phyloP scores from a whole-genome alignment of 2,113 vertebrate species.

The Pontoporia blainvillei region DNA sequence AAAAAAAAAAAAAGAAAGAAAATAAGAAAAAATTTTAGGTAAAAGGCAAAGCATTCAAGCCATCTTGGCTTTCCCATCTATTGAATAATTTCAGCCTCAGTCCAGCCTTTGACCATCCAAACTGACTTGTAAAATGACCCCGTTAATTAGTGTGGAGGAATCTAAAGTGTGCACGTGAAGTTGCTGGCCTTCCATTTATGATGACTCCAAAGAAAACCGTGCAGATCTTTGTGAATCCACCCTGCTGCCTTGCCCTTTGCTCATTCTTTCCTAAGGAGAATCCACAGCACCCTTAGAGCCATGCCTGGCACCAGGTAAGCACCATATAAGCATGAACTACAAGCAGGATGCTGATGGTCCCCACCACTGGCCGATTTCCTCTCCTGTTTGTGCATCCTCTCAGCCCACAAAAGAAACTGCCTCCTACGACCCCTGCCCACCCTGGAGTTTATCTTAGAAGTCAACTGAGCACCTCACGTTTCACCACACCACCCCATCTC shows the following conservation, averaged over 20 bases:
- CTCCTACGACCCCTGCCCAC: accelerated
- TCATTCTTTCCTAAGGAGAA: background rate
- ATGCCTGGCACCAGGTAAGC: background rate
- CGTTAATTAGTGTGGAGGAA: background rate
- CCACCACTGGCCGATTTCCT: background rate
- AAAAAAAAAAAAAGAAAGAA: too few relatives aligned
- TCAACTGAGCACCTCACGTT: background rate
- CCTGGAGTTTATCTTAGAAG: too few relatives aligned
- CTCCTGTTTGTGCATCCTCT: background rate
- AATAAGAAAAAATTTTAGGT: background rate
- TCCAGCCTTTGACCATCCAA: background rate
- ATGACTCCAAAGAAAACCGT: background rate
- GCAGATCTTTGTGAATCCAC: too few relatives aligned
- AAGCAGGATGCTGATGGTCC: background rate
- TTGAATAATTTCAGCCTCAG: background rate
- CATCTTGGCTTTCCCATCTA: background rate
- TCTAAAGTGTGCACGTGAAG: too few relatives aligned
- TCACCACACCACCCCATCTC: background rate
- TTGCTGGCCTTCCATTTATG: background rate
- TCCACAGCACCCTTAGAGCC: background rate
- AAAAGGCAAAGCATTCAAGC: background rate
- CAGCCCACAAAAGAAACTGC: too few relatives aligned
- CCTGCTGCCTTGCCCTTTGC: too few relatives aligned
- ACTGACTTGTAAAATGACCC: background rate
- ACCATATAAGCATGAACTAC: too few relatives aligned